phyloP scores from a whole-genome alignment of 2,113 vertebrate species.

The Danio rerio region DNA sequence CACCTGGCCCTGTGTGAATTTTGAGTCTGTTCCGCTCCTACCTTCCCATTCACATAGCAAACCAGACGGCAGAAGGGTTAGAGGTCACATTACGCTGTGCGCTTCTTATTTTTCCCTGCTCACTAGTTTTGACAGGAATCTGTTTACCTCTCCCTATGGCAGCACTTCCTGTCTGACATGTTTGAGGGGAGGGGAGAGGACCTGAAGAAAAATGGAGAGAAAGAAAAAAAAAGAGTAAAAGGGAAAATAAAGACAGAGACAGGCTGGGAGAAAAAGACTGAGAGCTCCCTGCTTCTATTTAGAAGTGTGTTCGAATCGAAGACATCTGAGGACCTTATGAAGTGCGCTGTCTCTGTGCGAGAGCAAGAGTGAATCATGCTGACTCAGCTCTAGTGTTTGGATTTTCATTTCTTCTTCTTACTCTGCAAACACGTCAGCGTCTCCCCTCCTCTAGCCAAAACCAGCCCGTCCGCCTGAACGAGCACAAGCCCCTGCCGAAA shows the following conservation, averaged over 20 bases:
- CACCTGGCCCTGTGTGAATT: background rate
- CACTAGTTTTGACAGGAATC: conserved; percentile 71
- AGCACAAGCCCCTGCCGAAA: conserved; percentile 84
- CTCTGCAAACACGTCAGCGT: conserved; percentile 72
- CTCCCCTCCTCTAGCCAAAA: conserved; percentile 43
- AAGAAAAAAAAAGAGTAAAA: background rate
- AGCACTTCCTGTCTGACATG: conserved; percentile 35
- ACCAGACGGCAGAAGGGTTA: conserved; percentile 26
- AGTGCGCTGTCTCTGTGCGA: conserved; percentile 74
- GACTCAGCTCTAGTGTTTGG: conserved; percentile 84
- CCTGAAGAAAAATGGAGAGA: background rate
- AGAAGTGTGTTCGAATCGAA: conserved; percentile 18
- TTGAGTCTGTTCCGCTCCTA: background rate
- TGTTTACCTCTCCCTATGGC: conserved; percentile 61
- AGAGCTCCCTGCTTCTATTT: conserved; percentile 32
- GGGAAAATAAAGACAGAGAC: conserved; percentile 27
- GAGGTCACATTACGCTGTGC: background rate
- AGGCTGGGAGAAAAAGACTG: conserved; percentile 10
- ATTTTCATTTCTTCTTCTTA: conserved; percentile 82
- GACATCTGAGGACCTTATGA: conserved; percentile 64
- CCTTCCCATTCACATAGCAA: conserved; percentile 31
- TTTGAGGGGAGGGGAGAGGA: conserved; percentile 15
- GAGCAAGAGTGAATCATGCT: conserved; percentile 74
- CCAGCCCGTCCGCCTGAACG: conserved; percentile 72
- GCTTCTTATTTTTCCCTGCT: conserved; percentile 61